These are phyloP conservation scores for Alligator sinensis DNA, from an alignment of 2,113 vertebrate species.

Conservation along the genomic window DNA sequence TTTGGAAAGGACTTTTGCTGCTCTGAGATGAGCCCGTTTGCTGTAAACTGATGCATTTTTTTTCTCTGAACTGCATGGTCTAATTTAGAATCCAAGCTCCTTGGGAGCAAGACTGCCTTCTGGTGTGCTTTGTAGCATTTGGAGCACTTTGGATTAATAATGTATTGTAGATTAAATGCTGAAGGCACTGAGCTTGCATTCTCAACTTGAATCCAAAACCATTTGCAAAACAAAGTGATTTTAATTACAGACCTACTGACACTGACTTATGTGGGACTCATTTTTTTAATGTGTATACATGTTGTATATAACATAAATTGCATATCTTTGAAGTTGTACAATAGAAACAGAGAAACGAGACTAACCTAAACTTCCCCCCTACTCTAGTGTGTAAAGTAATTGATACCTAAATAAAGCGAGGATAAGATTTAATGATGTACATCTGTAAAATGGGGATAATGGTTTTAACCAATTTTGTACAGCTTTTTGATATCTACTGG, in stretches of 20 bases:
- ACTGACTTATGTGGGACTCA: neutral
- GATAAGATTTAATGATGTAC: neutral
- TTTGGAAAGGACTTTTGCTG: neutral
- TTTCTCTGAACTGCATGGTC: neutral
- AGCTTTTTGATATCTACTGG: neutral
- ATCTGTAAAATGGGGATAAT: neutral
- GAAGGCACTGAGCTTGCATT: too few relatives aligned
- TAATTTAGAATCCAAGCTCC: neutral
- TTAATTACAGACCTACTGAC: too few relatives aligned
- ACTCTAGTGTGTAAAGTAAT: neutral
- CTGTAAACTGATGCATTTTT: neutral
- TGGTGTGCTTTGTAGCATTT: neutral
- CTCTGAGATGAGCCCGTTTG: neutral
- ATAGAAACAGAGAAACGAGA: neutral
- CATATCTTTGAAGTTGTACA: neutral
- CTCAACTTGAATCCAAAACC: too few relatives aligned
- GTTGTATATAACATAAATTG: neutral
- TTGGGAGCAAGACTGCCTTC: neutral
- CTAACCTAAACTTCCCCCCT: neutral
- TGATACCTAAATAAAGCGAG: neutral
- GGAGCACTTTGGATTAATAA: neutral
- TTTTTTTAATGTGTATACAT: neutral
- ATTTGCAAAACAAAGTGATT: too few relatives aligned
- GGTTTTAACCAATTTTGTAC: neutral
- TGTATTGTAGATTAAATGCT: neutral